phyloP scores from a whole-genome alignment of 2,888 invertebrate species.

The Diabrotica balteata region DNA sequence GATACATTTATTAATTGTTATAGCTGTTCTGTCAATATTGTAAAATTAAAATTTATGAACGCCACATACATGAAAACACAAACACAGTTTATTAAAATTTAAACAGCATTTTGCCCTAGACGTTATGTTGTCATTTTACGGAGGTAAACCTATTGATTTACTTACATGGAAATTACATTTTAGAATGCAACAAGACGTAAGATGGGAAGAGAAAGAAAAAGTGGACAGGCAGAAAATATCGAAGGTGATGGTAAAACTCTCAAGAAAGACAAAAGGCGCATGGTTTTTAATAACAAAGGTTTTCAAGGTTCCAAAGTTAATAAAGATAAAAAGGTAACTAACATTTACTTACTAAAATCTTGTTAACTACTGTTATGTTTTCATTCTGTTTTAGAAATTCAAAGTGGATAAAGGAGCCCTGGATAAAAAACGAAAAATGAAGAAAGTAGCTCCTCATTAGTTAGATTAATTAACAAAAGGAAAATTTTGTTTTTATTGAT shows the following conservation, averaged over 20 bases:
- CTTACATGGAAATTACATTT: too few relatives aligned
- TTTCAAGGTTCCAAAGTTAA: constrained; percentile 42
- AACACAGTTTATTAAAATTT: too few relatives aligned
- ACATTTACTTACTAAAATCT: background rate
- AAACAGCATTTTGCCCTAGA: too few relatives aligned
- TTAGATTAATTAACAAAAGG: background rate
- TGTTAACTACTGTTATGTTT: background rate
- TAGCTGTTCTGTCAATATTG: too few relatives aligned
- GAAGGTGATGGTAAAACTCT: background rate
- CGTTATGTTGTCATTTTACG: too few relatives aligned
- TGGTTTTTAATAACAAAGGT: constrained; percentile 9
- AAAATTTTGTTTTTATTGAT: too few relatives aligned
- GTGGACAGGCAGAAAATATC: background rate
- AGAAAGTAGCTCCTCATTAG: constrained; percentile 40
- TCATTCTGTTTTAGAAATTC: constrained; percentile 47
- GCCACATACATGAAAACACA: too few relatives aligned
- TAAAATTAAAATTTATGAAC: too few relatives aligned
- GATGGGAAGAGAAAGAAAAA: constrained; percentile 9
- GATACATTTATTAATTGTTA: too few relatives aligned
- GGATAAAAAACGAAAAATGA: constrained; percentile 48
- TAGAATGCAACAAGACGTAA: constrained; percentile 7
- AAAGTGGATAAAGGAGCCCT: constrained; percentile 46
- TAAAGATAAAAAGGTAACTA: constrained; percentile 41
- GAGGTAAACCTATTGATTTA: too few relatives aligned
- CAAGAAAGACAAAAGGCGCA: background rate